These are phyloP conservation scores for Elysia chlorotica DNA, from an alignment of 1,140 invertebrate species.

Conservation along the genomic window DNA sequence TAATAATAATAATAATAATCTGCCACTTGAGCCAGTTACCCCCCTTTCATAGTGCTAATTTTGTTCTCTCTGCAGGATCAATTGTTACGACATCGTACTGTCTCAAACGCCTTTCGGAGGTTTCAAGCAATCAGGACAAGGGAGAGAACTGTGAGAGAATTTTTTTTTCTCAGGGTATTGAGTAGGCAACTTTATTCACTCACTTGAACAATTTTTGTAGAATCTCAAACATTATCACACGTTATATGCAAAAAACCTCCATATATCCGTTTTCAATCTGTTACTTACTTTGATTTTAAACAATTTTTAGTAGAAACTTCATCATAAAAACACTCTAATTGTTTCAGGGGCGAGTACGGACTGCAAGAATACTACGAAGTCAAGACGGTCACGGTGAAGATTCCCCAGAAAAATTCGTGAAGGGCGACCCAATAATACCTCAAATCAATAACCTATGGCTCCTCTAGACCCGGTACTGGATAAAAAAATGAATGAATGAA, in stretches of 20 bases:
- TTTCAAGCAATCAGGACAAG: conserved; percentile 85
- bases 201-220: no score
- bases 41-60: not conserved
- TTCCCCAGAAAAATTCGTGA: conserved; percentile 5
- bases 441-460: no score
- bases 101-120: conserved; percentile 86
- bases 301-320: no score
- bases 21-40: not conserved
- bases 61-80: conserved; percentile 70
- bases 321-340: not conserved
- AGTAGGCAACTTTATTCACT: no score
- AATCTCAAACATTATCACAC: no score
- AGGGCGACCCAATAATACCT: no score
- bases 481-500: no score
- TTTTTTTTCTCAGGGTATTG: no score
- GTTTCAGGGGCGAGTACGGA: conserved; percentile 31
- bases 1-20: not conserved
- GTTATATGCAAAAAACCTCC: no score
- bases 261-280: no score
- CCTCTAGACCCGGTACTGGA: no score
- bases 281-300: no score
- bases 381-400: conserved; percentile 23
- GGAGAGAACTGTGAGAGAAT: conserved; percentile 78
- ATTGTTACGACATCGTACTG: conserved; percentile 77
- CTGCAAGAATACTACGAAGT: conserved; percentile 31